Base-by-base conservation (phyloP, 1,140 invertebrate species). In the Brachionus manjavacas region DNA sequence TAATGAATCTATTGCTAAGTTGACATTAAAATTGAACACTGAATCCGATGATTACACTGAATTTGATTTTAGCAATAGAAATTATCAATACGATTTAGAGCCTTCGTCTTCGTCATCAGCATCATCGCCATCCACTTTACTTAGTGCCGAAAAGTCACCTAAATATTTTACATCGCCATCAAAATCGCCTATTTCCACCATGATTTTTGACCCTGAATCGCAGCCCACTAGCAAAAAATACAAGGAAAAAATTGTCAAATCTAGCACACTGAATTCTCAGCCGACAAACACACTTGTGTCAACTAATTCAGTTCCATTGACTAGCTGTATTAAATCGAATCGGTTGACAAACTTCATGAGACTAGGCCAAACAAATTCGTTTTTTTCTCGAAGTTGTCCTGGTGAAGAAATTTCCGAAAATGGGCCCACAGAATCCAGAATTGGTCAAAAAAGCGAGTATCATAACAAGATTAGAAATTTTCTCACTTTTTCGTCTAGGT, bases 311-410 rank as follows among this genome's bases (percentile, higher is more conserved):
- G 60, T 81, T 16, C 79, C 79, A 11, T 41, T 81, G 20, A 43
- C 49, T 9, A 43, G 2, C 7, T 41, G 11, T 41, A 28, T 76
- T 9, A 81, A 81, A 68, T 28, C 46, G 12, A 55, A 60, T 68
- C 79, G 79, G 1, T 25, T 81, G 16, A 52, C 79, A 8, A 81
- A 60, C 31, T 68, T 81, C 0, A 81, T 64, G 52, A 31, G 60
- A 20, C 28, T 64, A 9, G 52, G 23, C 20, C 28, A 81, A 1
- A 52, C 52, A 6, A 81, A 41, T 43, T 60, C 52, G 1, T 81
- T 81, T 43, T 81, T 81, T 81, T 81, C 79, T 2, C 79, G 79
- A 4, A 81, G 79, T 14, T 81, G 79, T 68, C 79, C 79, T 60
- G 79, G 79, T 25, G 79, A 81, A 81, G 79, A 81, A 23, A 23